These are phyloP conservation scores for Cochlearius cochlearius DNA, from an alignment of 2,113 vertebrate species.

Conservation along the genomic window DNA sequence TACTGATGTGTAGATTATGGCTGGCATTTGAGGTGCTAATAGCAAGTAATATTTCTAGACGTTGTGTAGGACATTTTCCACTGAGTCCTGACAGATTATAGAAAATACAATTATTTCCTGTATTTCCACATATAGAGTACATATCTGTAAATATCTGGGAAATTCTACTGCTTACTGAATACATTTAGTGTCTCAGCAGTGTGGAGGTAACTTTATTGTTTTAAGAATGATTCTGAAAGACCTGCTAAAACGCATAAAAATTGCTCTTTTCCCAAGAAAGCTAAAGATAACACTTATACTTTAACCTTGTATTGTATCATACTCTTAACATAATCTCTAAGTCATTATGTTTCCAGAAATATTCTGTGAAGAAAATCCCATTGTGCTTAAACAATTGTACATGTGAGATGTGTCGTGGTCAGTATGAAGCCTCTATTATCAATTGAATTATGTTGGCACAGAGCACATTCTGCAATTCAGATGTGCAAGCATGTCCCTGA, in stretches of 20 bases:
- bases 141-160: neutral
- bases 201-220: neutral
- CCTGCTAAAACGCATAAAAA: neutral
- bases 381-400: slow-evolving; percentile 25
- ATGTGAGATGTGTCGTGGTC: slow-evolving; percentile 18
- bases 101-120: neutral
- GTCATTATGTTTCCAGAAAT: slow-evolving; percentile 16
- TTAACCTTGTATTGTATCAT: neutral
- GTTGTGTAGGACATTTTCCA: neutral
- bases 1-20: neutral
- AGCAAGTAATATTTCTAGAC: neutral
- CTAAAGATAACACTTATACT: neutral
- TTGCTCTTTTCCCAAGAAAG: neutral
- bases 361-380: neutral
- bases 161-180: neutral
- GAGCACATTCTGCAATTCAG: slow-evolving; percentile 60
- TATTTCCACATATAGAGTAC: neutral
- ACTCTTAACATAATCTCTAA: neutral
- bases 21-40: neutral
- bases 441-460: slow-evolving; percentile 45
- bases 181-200: neutral
- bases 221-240: neutral
- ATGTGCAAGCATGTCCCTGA: slow-evolving; percentile 25
- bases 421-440: slow-evolving; percentile 30
- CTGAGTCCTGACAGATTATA: neutral